Evolutionary conservation across 92 coral and sea anemone genomes (phyloP).

Genomic region (Palythoa grandis): DNA sequence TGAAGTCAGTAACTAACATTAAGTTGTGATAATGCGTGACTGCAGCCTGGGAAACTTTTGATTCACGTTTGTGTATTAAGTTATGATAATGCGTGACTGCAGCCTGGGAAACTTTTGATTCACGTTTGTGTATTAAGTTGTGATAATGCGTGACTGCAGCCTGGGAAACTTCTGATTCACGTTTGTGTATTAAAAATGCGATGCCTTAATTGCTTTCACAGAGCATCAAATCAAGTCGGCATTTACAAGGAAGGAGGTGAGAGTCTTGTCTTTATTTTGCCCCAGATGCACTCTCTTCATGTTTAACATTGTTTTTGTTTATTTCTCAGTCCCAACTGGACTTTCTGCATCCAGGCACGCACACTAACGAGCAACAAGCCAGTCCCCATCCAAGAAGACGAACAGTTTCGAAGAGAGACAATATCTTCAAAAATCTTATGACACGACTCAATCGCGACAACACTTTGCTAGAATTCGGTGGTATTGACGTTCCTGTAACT

Average conservation of each 20-base stretch:
- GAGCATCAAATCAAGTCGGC: not conserved
- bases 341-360: not conserved
- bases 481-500: conserved; percentile 57
- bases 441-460: conserved; percentile 70
- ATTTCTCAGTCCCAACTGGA: not conserved
- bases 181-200: too few relatives aligned
- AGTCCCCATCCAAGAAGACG: conserved; percentile 23
- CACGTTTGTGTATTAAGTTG: too few relatives aligned
- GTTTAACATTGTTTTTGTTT: not conserved
- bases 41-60: too few relatives aligned
- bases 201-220: not conserved
- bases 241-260: not conserved
- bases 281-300: not conserved
- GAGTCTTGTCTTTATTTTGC: not conserved
- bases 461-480: conserved; percentile 75
- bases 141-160: too few relatives aligned
- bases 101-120: too few relatives aligned
- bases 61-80: too few relatives aligned
- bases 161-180: too few relatives aligned
- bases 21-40: too few relatives aligned
- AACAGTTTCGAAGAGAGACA: conserved; percentile 58
- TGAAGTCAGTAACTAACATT: too few relatives aligned
- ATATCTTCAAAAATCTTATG: conserved; percentile 70
- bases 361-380: not conserved
- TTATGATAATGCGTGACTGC: too few relatives aligned